phyloP scores from a whole-genome alignment of 1,140 invertebrate genomes.

The Melanaphis sacchari region DNA sequence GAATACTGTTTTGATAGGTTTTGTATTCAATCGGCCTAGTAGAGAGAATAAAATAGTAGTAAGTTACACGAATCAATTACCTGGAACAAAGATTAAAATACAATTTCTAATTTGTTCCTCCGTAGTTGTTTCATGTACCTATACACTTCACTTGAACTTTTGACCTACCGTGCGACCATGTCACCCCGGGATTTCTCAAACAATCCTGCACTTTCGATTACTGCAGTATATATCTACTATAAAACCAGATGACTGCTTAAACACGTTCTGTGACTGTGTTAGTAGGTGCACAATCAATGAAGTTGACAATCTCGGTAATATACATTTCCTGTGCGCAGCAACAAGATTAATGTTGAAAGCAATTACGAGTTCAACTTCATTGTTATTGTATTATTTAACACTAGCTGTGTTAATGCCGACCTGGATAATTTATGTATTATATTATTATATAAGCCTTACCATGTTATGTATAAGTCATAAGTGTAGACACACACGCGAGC shows the following conservation, averaged over 20 bases:
- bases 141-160: conserved; percentile 7
- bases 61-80: conserved; percentile 32
- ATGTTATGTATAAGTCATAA: background rate
- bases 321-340: background rate
- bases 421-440: background rate
- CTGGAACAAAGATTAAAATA: conserved; percentile 14
- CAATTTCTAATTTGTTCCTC: conserved; percentile 30
- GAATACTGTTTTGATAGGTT: background rate
- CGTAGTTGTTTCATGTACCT: background rate
- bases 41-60: conserved; percentile 1
- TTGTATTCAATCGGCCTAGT: background rate
- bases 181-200: conserved; percentile 4
- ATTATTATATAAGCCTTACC: background rate
- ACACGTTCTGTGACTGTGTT: background rate
- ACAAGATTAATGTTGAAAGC: conserved; percentile 15
- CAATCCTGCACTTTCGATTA: conserved; percentile 11
- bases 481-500: background rate
- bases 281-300: background rate
- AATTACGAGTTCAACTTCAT: conserved; percentile 23
- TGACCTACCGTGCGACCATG: background rate
- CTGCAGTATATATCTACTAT: background rate
- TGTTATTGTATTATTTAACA: background rate
- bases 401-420: background rate
- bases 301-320: background rate
- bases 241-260: background rate